Evolutionary conservation across 2,113 vertebrate genomes (phyloP), one percentile per base, ranked within the genome.

Genomic region (Cairina moschata): DNA sequence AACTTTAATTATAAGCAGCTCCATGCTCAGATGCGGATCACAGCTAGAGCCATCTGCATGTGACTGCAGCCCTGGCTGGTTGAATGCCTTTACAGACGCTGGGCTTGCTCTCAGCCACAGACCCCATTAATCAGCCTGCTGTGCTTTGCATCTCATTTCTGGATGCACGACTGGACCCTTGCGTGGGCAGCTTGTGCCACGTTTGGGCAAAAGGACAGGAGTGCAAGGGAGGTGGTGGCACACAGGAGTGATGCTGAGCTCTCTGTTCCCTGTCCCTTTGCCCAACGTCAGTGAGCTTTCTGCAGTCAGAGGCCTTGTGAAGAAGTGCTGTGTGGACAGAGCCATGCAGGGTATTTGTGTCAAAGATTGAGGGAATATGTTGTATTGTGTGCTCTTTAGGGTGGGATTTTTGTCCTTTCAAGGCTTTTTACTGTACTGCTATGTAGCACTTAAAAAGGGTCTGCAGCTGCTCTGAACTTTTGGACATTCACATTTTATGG

Each of bases 91-190:
- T 86, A 23, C 28, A 23, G 31, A 1, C 16, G 22, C 56, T 46
- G 13, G 17, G 9, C 44, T 60, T 55, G 32, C 56, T 83, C 36
- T 55, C 73, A 38, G n/a, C 52, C 1, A 0, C 67, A 86, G 59
- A 36, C 26, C 36, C 46, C 2, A 0, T 71, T 34, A 23, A 0
- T 74, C 29, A 21, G 9, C 15, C 23, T 18, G 21, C 46, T 76
- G 48, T 17, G 26, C 26, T 75, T 65, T 2, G 2, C 18, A 4
- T 48, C 48, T 77, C 72, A n/a, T 26, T 34, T n/a, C 69, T 73
- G 69, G 44, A 20, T 55, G 36, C 2, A 2, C 0, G 1, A 44
- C 6, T n/a, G 63, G 55, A n/a, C 17, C 8, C 52, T 42, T 42
- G 55, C 4, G 6, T n/a, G 60, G 36, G 34, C 46, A 52, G 34